phyloP scores from a whole-genome alignment of 2,888 invertebrate genomes.

The Parnassius smintheus region DNA sequence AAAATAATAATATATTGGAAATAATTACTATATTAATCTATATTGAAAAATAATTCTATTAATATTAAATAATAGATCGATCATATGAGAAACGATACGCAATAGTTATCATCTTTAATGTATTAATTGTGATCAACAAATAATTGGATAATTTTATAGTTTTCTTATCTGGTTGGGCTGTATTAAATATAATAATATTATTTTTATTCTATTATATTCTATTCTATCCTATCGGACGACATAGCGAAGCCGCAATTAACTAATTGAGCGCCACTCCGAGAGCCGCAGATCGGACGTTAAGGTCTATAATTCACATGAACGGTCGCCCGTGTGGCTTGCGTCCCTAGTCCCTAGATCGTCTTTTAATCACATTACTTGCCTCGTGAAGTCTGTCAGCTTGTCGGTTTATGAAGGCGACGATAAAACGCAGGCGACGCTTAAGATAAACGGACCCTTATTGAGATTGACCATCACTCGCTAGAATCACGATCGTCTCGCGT shows the following conservation, averaged over 20 bases:
- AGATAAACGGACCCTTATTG: slow-evolving; percentile 8
- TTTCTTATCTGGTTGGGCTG: no score
- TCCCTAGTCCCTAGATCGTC: slow-evolving; percentile 2
- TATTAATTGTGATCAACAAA: no score
- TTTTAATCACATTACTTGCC: slow-evolving; percentile 24
- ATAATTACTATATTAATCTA: no score
- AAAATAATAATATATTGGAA: no score
- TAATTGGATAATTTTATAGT: no score
- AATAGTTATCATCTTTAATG: no score
- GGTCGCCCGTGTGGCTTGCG: background rate
- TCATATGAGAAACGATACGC: no score
- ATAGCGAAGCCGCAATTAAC: background rate
- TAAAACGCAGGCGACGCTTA: slow-evolving; percentile 22
- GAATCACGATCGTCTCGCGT: background rate
- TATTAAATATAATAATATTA: no score
- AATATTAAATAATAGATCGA: no score
- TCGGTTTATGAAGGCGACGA: slow-evolving; percentile 14
- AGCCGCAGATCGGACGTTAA: background rate
- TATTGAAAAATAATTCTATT: no score
- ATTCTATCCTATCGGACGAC: no score
- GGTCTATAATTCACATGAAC: slow-evolving; percentile 1
- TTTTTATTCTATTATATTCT: no score
- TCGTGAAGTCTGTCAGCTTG: slow-evolving; percentile 20
- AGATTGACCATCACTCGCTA: background rate
- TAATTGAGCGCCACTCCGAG: background rate